Base-by-base conservation (phyloP, 1,140 invertebrate genomes). In the Ceratina calcarata region DNA sequence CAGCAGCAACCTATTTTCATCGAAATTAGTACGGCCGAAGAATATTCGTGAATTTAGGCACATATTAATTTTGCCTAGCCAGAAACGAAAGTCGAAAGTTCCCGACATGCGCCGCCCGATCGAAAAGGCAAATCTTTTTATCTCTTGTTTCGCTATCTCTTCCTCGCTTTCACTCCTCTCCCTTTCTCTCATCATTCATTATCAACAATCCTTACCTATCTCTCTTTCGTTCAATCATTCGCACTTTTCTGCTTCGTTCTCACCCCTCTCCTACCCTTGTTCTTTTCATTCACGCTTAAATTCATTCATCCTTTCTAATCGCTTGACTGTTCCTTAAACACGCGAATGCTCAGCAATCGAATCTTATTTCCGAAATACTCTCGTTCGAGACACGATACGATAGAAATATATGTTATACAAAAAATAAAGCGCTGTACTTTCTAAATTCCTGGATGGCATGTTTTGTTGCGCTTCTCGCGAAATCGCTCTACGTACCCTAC, bases 361-460 rank as follows among this genome's bases (percentile, higher is more conserved):
- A 80, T 69, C 22, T 80, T 82, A 74, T 78, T 67, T 75, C 65
- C 81, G 73, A 78, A 73, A 84, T 80, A 75, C 80, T 72, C 61
- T 22, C 20, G 72, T 62, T 51, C 22, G 27, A 75, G 57, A 73
- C 72, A 81, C 67, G 78, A 81, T 82, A 32, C 37, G 85, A 87
- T 85, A 89, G 82, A 76, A 55, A 85, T 82, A 85, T 7, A 75
- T 45, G 49, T 83, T 83, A 86, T 87, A 91, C 80, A 90, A 91
- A 89, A 91, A 91, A 91, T 92, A 91, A 92, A 91, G 83, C 88
- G 81, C 83, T 89, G 87, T 86, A 86, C 78, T 89, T 88, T 86
- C 83, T 87, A 90, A 89, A 89, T 89, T 89, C 84, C 83, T 88
- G 88, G 80, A 89, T 89, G 86, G 84, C 84, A 89, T 87, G 37